A percentile compares a stretch with the other conserved stretches of the same genome.
These are phyloP conservation scores for Idris sp. DNA, from an alignment of 1,140 invertebrate species.

Conservation along the genomic window DNA sequence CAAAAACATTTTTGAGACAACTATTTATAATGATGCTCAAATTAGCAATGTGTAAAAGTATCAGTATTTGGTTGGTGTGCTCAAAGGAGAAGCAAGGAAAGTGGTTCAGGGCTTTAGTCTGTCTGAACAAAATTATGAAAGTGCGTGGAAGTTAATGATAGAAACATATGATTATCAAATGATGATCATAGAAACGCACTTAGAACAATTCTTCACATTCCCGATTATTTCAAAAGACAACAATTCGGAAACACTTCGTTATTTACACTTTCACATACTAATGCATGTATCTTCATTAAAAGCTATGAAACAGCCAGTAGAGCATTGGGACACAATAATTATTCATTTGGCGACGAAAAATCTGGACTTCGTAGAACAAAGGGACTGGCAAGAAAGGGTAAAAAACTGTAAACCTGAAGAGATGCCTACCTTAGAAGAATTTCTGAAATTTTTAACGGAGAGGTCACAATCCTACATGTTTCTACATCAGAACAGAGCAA, in stretches of 20 bases:
- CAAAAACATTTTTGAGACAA: conserved; percentile 25
- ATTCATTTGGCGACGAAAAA: conserved; percentile 33
- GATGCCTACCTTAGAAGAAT: conserved; percentile 22
- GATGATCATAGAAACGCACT: conserved; percentile 52
- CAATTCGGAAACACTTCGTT: conserved; percentile 30
- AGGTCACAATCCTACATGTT: background rate
- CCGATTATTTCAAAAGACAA: conserved; percentile 49
- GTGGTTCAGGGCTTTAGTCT: conserved; percentile 64
- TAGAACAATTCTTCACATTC: conserved; percentile 52
- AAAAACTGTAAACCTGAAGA: background rate
- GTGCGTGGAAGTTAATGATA: conserved; percentile 57
- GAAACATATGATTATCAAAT: conserved; percentile 65
- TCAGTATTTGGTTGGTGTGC: conserved; percentile 60
- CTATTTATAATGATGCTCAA: conserved; percentile 7
- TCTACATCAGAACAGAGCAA: background rate
- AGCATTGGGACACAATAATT: conserved; percentile 62
- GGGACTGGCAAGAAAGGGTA: conserved; percentile 1
- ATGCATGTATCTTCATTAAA: conserved; percentile 44
- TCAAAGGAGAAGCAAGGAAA: conserved; percentile 56
- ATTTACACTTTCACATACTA: conserved; percentile 29
- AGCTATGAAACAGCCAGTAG: conserved; percentile 56
- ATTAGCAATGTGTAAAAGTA: conserved; percentile 12
- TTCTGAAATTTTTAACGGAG: conserved; percentile 12
- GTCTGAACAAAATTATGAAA: conserved; percentile 61
- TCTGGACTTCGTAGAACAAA: conserved; percentile 14